A percentile compares a stretch with the other conserved stretches of the same genome.
Conservation (phyloP, 2,113 vertebrate species). For the Bungarus multicinctus region DNA sequence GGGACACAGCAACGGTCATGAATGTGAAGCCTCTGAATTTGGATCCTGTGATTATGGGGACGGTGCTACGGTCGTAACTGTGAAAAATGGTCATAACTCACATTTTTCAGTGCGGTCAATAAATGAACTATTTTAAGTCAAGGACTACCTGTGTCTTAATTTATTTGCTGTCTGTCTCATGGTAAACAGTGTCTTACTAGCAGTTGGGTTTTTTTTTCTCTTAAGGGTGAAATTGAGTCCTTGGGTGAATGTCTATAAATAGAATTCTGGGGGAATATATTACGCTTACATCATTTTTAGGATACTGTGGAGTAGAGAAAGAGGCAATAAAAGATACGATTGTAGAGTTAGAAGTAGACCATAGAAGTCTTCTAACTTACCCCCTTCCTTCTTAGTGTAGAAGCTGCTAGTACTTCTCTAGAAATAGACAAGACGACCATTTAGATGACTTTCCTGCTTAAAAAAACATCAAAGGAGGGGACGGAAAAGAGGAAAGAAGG, state of each 20-base stretch:
- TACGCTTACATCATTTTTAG: background rate
- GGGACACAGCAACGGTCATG: background rate
- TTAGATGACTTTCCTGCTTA: background rate
- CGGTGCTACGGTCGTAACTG: too few relatives aligned
- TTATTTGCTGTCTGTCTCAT: too few relatives aligned
- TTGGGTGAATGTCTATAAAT: background rate
- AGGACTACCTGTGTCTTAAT: too few relatives aligned
- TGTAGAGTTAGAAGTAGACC: background rate
- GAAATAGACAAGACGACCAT: background rate
- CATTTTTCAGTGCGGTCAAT: too few relatives aligned
- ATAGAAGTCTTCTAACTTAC: background rate
- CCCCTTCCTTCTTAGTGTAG: background rate
- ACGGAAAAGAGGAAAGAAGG: background rate
- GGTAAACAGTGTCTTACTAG: background rate
- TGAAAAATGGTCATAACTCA: too few relatives aligned
- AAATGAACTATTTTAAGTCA: too few relatives aligned
- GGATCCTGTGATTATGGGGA: background rate
- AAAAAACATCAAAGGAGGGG: background rate
- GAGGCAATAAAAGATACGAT: background rate
- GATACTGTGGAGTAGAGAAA: background rate
- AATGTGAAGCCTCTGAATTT: background rate
- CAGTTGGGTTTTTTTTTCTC: background rate
- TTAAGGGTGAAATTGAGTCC: background rate
- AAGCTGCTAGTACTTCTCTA: background rate
- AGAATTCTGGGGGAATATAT: background rate